Evolutionary conservation across 2,113 vertebrate genomes (phyloP).

Genomic region (Nothobranchius kuhntae): DNA sequence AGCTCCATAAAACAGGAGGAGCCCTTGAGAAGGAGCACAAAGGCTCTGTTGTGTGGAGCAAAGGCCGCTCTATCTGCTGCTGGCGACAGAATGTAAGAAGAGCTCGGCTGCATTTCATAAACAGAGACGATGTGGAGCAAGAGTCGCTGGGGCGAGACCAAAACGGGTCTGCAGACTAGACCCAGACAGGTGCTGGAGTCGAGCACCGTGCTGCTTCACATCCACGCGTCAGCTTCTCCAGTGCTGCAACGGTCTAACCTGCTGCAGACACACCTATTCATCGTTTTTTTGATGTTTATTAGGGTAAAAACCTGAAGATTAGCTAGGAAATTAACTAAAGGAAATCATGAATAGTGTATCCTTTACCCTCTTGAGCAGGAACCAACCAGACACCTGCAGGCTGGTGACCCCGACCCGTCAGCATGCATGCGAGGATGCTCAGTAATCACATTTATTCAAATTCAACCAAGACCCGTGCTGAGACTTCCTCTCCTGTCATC

Average conservation of each 20-base stretch:
- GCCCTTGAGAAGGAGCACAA: slow-evolving; percentile 12
- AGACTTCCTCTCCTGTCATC: background rate
- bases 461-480: too few species aligned
- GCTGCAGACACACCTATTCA: background rate
- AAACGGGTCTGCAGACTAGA: background rate
- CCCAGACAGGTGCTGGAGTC: background rate
- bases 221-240: background rate
- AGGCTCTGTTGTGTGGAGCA: slow-evolving; percentile 22
- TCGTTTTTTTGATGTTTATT: too few species aligned
- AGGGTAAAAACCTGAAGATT: background rate
- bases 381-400: too few species aligned
- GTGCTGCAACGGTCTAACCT: background rate
- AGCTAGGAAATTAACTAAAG: background rate
- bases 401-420: too few species aligned
- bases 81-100: slow-evolving; percentile 27
- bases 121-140: background rate
- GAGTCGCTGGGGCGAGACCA: background rate
- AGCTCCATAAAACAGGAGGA: background rate
- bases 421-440: too few species aligned
- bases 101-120: slow-evolving; percentile 1
- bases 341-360: background rate
- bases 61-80: slow-evolving; percentile 31
- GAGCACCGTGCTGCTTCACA: background rate
- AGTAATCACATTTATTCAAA: too few species aligned
- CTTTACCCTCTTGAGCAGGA: too few species aligned